These are phyloP conservation scores for Gymnoscopelus microlampas DNA, from an alignment of 2,797 vertebrate genomes.

Conservation along the genomic window DNA sequence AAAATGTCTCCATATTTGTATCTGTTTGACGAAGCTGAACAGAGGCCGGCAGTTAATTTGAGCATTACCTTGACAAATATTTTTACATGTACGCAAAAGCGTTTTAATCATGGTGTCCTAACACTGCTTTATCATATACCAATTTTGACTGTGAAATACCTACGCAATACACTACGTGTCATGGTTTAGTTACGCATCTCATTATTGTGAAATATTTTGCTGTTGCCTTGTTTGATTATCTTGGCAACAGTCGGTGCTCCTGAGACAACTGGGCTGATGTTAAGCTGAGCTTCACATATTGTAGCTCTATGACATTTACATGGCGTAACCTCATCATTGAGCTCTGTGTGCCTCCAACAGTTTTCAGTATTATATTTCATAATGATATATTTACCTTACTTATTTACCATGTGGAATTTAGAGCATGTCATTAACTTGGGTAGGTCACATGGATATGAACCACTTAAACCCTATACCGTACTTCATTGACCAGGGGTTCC, in stretches of 20 bases:
- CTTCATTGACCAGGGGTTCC: too few species aligned
- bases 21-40: conserved; percentile 7
- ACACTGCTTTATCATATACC: conserved; percentile 19
- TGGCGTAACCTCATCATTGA: background rate
- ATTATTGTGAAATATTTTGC: background rate
- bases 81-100: background rate
- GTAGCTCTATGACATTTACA: too few species aligned
- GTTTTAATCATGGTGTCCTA: conserved; percentile 27
- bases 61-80: background rate
- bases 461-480: too few species aligned
- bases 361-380: background rate
- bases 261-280: background rate
- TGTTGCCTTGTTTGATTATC: conserved; percentile 8
- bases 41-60: background rate
- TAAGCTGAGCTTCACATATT: too few species aligned
- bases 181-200: background rate
- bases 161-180: background rate
- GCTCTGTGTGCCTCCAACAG: background rate
- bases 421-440: background rate
- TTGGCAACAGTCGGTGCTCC: conserved; percentile 5
- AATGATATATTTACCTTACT: background rate
- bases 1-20: background rate
- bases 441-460: too few species aligned
- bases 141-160: background rate
- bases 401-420: background rate